phyloP scores from a whole-genome alignment of 2,797 vertebrate species.

The Thamnophis elegans region DNA sequence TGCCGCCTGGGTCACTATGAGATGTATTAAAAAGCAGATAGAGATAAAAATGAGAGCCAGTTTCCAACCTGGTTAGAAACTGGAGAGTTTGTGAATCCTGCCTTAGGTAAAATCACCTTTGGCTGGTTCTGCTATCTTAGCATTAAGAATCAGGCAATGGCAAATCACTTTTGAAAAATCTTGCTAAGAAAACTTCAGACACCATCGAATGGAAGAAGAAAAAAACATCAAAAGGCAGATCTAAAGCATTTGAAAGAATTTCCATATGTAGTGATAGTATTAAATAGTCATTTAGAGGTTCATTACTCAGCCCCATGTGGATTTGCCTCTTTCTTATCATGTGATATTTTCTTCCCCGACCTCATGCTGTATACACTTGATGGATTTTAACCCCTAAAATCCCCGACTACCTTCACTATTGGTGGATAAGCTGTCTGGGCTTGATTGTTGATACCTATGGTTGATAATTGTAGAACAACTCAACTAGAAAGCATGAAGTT shows the following conservation, averaged over 20 bases:
- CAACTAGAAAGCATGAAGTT: neutral
- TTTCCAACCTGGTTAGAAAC: neutral
- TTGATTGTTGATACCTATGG: neutral
- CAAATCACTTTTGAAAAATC: neutral
- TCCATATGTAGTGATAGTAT: neutral
- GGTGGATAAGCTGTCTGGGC: neutral
- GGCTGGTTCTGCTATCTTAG: neutral
- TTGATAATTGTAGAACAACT: neutral
- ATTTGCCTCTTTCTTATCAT: neutral
- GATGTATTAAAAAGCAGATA: neutral
- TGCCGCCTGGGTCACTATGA: neutral
- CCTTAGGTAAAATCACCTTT: neutral
- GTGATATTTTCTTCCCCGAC: neutral
- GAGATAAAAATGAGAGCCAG: neutral
- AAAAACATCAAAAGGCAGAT: neutral
- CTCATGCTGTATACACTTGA: neutral
- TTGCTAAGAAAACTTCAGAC: neutral
- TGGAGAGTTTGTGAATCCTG: neutral
- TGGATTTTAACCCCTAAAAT: neutral
- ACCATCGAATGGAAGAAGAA: neutral
- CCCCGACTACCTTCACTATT: neutral
- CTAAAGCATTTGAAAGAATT: neutral
- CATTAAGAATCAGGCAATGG: neutral
- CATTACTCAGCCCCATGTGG: neutral
- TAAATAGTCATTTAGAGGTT: neutral